A percentile compares a stretch with the other conserved stretches of the same genome.
These are phyloP conservation scores for Athene cunicularia DNA, from an alignment of 2,113 vertebrate species.

Conservation along the genomic window DNA sequence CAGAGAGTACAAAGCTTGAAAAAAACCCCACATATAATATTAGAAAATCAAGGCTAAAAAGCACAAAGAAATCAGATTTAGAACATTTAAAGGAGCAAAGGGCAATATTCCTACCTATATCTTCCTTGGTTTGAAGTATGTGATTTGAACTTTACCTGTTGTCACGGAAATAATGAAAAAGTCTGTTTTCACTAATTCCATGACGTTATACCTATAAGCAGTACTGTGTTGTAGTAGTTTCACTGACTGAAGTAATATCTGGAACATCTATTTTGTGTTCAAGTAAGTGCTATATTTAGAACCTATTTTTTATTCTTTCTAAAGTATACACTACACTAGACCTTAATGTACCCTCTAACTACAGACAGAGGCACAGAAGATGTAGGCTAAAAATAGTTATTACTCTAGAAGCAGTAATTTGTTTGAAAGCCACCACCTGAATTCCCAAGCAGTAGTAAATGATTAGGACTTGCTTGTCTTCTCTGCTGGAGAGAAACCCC, in stretches of 20 bases:
- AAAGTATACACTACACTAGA: slow-evolving; percentile 48
- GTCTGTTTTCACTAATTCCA: background rate
- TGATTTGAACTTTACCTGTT: background rate
- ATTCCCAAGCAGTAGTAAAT: slow-evolving; percentile 14
- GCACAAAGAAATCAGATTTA: background rate
- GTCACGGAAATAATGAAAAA: background rate
- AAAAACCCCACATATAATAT: background rate
- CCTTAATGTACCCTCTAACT: slow-evolving; percentile 62
- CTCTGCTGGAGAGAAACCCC: slow-evolving; percentile 10
- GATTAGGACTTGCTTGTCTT: background rate
- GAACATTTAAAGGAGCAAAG: background rate
- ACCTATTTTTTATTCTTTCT: slow-evolving; percentile 53
- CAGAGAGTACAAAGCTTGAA: background rate
- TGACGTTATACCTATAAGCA: background rate
- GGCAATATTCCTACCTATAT: background rate
- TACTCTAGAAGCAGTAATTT: slow-evolving; percentile 45
- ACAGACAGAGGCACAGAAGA: slow-evolving; percentile 34
- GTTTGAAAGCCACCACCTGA: slow-evolving; percentile 44
- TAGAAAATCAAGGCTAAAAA: background rate
- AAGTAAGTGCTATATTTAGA: slow-evolving; percentile 58
- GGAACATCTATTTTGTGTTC: slow-evolving; percentile 41
- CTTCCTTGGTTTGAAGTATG: background rate
- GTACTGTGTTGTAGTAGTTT: background rate
- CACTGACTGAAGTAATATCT: slow-evolving; percentile 2
- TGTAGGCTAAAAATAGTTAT: slow-evolving; percentile 54